Evolutionary conservation across 2,797 vertebrate genomes (phyloP), one percentile per base, ranked within the genome.

Genomic region (Holocentrus rufus): DNA sequence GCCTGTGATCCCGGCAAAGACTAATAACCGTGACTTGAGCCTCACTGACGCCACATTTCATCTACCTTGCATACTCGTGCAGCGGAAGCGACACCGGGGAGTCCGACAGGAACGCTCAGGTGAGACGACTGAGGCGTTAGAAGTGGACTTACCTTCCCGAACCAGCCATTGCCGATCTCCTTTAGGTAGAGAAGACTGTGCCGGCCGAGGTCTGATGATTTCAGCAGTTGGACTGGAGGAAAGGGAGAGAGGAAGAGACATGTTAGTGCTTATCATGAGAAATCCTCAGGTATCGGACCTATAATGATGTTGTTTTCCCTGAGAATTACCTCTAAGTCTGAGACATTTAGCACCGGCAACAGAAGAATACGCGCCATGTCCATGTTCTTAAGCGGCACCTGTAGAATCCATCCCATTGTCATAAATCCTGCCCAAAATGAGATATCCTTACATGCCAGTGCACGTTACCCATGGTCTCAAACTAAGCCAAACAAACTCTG

Each of bases 131-230:
- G 47, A 64, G 18, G 27, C 0, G 53, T 50, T 23, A 1, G 36
- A 70, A 13, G 31, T 17, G 22, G 44, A 1, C 95, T 94, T 90
- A 98, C 98, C 97, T 98, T 98, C 80, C 98, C 97, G 0, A 99
- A 98, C 97, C 98, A 99, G 84, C 97, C 97, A 7, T 94, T 94
- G n/a, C 97, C 98, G 0, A 98, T 97, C 92, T 98, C 97, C 73
- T 98, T 97, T 89, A 98, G 93, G 95, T 97, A 98, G 54, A 98
- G 94, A 36, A 99, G 95, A 84, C 94, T 96, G 91, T 97, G 96
- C 74, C 96, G 95, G 78, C 95, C 90, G 67, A 97, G 90, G 61
- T 96, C 96, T 1, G 95, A 76, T 15, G 96, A 94, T 71, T 95
- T 96, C 89, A 95, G 94, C 76, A 96, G 94, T 69, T 97, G 96